A percentile compares a stretch with the other conserved stretches of the same genome.
Evolutionary conservation across 1,140 invertebrate species (phyloP).

Genomic region (Acyrthosiphon pisum): DNA sequence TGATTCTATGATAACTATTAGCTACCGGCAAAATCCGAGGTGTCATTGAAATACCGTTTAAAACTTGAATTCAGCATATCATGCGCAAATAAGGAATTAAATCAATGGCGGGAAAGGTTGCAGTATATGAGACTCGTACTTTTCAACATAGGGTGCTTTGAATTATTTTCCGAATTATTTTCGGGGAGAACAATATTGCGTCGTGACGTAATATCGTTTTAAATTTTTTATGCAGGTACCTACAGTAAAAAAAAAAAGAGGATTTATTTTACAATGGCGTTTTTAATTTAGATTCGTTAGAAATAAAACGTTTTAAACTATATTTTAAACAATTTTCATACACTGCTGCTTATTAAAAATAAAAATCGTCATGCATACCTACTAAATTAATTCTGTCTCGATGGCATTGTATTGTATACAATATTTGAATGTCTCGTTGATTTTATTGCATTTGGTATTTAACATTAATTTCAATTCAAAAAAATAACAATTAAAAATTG

Average conservation of each 20-base stretch:
- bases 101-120: not conserved
- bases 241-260: not conserved
- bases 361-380: not conserved
- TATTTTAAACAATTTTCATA: not conserved
- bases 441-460: not conserved
- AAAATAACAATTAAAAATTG: not conserved
- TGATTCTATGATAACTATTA: not conserved
- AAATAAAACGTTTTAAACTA: not conserved
- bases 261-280: not conserved
- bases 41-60: not conserved
- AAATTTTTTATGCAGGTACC: not conserved
- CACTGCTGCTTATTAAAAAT: constrained; percentile 6
- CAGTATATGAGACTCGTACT: not conserved
- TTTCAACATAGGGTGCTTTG: not conserved
- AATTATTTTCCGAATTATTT: not conserved
- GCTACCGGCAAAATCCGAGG: not conserved
- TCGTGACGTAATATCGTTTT: not conserved
- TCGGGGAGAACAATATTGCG: not conserved
- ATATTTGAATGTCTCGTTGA: not conserved
- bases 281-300: not conserved
- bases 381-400: not conserved
- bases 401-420: not conserved
- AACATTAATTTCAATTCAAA: constrained; percentile 6
- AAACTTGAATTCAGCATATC: not conserved
- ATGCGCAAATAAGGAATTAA: not conserved